Conservation (phyloP, 2,888 invertebrate species). For the Trachelus troglodyta region DNA sequence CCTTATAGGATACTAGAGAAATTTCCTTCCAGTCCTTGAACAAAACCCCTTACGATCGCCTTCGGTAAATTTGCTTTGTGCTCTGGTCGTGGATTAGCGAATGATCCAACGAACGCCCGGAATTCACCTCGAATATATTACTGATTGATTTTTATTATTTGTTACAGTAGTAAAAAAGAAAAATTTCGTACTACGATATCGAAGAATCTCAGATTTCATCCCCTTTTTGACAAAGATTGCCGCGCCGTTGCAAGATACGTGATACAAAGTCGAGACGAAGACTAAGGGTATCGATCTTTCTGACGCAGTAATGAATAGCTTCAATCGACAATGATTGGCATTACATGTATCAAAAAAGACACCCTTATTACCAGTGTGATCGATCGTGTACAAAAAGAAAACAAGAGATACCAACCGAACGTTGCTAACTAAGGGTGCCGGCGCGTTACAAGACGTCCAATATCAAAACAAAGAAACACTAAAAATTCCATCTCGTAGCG, state of each 20-base stretch:
- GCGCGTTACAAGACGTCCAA: neutral
- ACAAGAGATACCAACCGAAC: neutral
- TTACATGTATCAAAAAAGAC: neutral
- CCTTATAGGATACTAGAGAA: neutral
- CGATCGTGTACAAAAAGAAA: neutral
- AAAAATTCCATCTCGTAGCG: neutral
- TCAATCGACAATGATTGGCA: neutral
- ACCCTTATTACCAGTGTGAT: neutral
- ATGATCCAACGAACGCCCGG: neutral
- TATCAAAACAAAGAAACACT: neutral
- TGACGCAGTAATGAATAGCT: neutral
- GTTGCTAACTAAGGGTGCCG: neutral
- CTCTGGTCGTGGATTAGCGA: neutral
- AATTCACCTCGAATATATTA: neutral
- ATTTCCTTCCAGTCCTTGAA: neutral
- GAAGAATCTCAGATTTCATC: neutral
- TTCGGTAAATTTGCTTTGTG: neutral
- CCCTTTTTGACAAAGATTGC: neutral
- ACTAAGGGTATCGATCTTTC: neutral
- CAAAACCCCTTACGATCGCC: neutral
- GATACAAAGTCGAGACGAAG: neutral
- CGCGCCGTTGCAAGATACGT: neutral
- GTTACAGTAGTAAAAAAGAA: fast-evolving
- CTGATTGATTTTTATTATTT: neutral
- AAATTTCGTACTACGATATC: neutral